Conservation (phyloP, 2,113 vertebrate species). For the Eulemur rufifrons region DNA sequence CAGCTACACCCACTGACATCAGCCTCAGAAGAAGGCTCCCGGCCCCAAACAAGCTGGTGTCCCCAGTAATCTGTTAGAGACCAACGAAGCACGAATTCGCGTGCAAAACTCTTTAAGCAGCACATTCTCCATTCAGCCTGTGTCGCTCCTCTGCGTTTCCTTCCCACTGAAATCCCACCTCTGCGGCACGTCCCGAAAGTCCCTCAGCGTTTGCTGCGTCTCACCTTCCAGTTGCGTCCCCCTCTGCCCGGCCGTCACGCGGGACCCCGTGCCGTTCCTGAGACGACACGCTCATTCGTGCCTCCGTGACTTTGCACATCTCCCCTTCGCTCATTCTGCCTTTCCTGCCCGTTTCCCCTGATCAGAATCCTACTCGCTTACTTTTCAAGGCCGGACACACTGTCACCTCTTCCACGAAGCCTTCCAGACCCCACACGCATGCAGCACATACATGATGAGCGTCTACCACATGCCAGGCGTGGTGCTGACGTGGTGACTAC, state of each 20-base stretch:
- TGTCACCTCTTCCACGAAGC: not conserved
- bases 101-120: not conserved
- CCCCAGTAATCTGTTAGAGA: not conserved
- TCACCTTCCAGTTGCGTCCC: not conserved
- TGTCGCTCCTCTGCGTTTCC: not conserved
- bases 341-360: not conserved
- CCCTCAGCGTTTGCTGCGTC: not conserved
- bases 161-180: not conserved
- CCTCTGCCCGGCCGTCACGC: fast-evolving
- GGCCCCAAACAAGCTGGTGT: too few species aligned
- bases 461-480: not conserved
- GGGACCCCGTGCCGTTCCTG: not conserved
- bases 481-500: not conserved
- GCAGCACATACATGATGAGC: not conserved
- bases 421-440: not conserved
- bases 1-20: not conserved
- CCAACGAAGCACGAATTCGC: not conserved
- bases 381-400: not conserved
- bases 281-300: too few species aligned
- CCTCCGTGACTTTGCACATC: not conserved
- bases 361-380: not conserved
- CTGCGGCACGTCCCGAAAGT: not conserved
- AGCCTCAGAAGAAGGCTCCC: not conserved
- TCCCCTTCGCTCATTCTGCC: not conserved
- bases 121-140: not conserved